Evolutionary conservation across 2,797 vertebrate species (phyloP), one percentile per base, ranked within the genome.

Genomic region (Sylvia borin): DNA sequence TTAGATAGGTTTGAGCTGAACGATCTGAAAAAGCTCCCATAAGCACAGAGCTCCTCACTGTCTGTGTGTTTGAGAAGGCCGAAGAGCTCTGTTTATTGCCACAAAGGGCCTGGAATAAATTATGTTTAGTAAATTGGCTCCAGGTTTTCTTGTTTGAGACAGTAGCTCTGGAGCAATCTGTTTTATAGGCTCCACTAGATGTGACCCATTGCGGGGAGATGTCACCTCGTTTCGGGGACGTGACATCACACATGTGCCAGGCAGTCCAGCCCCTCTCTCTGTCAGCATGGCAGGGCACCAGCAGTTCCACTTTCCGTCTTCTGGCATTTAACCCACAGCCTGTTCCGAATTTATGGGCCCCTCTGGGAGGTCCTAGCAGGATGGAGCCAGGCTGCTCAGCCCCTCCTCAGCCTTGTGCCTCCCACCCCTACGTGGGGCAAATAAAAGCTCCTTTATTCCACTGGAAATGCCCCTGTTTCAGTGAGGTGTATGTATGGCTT

Each of bases 81-180:
- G 96, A 97, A 97, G 97, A 96, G 92, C 92, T 97, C 92, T 93
- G 92, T 97, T 97, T 97, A 94, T 97, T 95, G 90, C 92, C 97
- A 88, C 53, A 95, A 97, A 95, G 85, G 94, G 95, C 96, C 97
- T 98, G 97, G 96, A 96, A 95, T 96, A 97, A 95, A 97, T 98
- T 98, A 97, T 48, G 74, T 87, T 83, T 76, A 83, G 92, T 91
- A 97, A 97, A 97, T 98, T 97, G 95, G 91, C 97, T 97, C 94
- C 97, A 98, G 97, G 95, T 97, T 79, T 85, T 90, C 94, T 94
- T 90, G 67, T 96, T 98, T 94, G 72, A 97, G 97, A 98, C 97
- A 96, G 97, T 97, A 97, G 97, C 97, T 92, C 74, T 2, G 9
- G 72, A 95, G 73, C 85, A 95, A 89, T 97, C 93, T 96, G 55